A percentile compares a stretch with the other conserved stretches of the same genome.
Conservation (phyloP, 2,797 vertebrate species). For the Menidia menidia region DNA sequence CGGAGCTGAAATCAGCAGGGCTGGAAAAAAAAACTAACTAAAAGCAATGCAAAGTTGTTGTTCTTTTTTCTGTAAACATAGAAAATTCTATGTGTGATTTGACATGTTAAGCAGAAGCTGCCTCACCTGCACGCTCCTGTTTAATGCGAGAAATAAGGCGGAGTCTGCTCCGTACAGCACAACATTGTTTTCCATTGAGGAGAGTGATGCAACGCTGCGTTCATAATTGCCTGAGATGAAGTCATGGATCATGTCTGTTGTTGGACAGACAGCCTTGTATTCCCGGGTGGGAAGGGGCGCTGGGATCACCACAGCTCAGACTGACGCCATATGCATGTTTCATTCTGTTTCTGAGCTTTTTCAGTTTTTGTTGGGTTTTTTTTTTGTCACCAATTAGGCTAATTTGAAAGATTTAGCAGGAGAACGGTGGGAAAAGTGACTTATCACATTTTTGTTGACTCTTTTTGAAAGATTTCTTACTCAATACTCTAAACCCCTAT, state of each 20-base stretch:
- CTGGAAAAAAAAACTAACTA: no score
- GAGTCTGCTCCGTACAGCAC: conserved; percentile 20
- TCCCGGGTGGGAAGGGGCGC: conserved; percentile 48
- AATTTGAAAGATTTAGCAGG: no score
- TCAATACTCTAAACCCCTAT: background rate
- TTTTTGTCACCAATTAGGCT: background rate
- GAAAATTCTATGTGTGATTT: background rate
- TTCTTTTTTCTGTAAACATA: background rate
- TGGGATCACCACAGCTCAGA: conserved; percentile 36
- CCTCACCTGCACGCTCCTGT: background rate
- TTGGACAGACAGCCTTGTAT: conserved; percentile 32
- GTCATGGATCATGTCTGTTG: conserved; percentile 40
- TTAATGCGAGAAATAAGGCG: conserved; percentile 17
- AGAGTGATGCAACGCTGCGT: conserved; percentile 69
- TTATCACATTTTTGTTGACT: background rate
- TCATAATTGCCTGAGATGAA: conserved; percentile 69
- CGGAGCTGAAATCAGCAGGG: background rate
- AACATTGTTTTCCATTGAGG: conserved; percentile 45
- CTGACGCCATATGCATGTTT: conserved; percentile 25
- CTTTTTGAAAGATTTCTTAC: no score
- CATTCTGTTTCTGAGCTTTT: conserved; percentile 4
- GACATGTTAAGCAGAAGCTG: background rate
- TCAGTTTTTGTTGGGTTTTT: conserved; percentile 6
- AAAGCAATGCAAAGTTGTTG: no score
- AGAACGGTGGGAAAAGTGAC: no score